Percentiles rank a stretch among this genome's conserved stretches.
Conservation (phyloP, 2,888 invertebrate species). For the Pollenia labialis region DNA sequence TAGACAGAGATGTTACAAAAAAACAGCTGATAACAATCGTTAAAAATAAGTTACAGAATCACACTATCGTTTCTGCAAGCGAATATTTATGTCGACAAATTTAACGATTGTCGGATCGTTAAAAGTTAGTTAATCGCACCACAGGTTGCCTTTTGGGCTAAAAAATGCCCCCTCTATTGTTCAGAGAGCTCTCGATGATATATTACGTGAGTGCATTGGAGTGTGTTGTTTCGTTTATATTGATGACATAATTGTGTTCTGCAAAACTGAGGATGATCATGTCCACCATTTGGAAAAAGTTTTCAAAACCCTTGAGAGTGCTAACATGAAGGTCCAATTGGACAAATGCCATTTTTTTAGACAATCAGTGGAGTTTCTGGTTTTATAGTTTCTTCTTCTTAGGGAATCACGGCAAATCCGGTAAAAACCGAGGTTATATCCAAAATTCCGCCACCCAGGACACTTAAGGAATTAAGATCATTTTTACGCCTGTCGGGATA, state of each 20-base stretch:
- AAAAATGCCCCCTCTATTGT: neutral
- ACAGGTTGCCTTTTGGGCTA: too few relatives aligned
- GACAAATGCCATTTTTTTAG: conserved; percentile 27
- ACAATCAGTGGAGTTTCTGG: conserved; percentile 31
- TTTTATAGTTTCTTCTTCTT: neutral
- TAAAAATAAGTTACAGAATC: too few relatives aligned
- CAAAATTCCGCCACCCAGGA: neutral
- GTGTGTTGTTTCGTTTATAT: conserved; percentile 13
- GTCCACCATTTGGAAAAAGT: neutral
- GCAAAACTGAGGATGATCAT: neutral
- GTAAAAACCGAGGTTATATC: neutral
- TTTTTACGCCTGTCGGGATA: conserved; percentile 28
- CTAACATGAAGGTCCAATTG: neutral
- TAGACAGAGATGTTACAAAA: too few relatives aligned
- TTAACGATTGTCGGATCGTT: too few relatives aligned
- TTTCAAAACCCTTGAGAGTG: neutral
- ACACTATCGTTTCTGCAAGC: too few relatives aligned
- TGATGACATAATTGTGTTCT: neutral
- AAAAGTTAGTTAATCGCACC: too few relatives aligned
- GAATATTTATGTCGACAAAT: too few relatives aligned
- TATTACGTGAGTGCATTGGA: conserved; percentile 1
- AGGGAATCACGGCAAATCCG: neutral
- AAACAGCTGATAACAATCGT: too few relatives aligned
- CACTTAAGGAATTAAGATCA: neutral
- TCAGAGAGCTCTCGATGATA: neutral